Evolutionary conservation across 1,140 invertebrate genomes (phyloP), one percentile per base, ranked within the genome.

Genomic region (Meteorus sp.): DNA sequence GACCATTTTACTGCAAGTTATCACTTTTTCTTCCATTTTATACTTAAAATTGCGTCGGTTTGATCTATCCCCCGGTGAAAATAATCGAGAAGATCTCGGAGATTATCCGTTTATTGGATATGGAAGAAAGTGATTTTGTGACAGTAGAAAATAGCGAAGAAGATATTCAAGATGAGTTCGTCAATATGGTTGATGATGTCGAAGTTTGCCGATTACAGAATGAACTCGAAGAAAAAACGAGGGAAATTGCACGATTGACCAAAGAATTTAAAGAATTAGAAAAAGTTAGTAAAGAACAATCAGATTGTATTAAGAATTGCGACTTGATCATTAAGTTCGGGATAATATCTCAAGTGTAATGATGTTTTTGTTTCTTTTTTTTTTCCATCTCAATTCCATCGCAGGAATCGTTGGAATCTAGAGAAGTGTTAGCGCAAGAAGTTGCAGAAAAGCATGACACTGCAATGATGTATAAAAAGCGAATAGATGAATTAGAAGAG

Each of bases 371-470:
- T 19, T 45, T 45, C 15, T 45, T 8, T 20, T n/a, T 20, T 20
- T 45, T 20, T 20, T 45, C n/a, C 7, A 37, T 39, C n/a, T n/a
- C n/a, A n/a, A n/a, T n/a, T n/a, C n/a, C n/a, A n/a, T 53, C 2
- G 3, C 43, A 79, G 77, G 75, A 75, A 56, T 68, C 61, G 4
- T 8, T 66, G 50, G 79, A 84, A 51, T 79, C 80, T 60, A 69
- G 75, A 25, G 71, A 76, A 56, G 75, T 76, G 15, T 64, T 84
- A 37, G 76, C 77, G 2, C 70, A 72, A 35, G 81, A 85, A 73
- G 76, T 83, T 5, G 80, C 78, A 19, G 64, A 78, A 9, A 83
- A 83, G 65, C 75, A 83, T 60, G 79, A 84, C 48, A 56, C 65
- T 31, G 71, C 81, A 55, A 55, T 76, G 2, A 47, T 53, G 6